Evolutionary conservation across 2,113 vertebrate species (phyloP), one percentile per base, ranked within the genome.

Genomic region (Oncorhynchus mykiss): DNA sequence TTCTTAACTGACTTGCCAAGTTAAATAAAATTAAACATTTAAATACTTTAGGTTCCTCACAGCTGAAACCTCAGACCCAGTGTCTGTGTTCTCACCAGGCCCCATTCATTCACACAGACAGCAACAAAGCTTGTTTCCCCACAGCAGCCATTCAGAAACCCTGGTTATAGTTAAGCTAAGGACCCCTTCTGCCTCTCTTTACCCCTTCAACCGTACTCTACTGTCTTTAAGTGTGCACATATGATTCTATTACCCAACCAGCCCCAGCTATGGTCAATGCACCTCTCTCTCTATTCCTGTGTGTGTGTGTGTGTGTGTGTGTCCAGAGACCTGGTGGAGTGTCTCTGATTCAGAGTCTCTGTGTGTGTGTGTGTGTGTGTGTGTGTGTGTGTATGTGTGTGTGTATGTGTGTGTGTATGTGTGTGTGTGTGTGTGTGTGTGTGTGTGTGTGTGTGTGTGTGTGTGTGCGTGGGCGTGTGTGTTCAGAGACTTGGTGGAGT

Each of bases 231-330:
- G 67, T 77, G 78, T 80, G 82, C 75, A 34, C 78, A 76, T 71
- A 74, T 83, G 87, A 45, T 45, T 45, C 8, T 11, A 45, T 88
- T 72, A 80, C 78, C 67, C 66, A 76, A 71, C 71, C 70, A 80
- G 67, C 76, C 70, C 72, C 39, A 64, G 76, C 77, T 31, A 71
- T 72, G 39, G 82, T 86, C 85, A 83, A 86, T 81, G 65, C 77
- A 31, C 49, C 18, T 73, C 65, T 71, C 72, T 18, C 67, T 74
- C 18, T 25, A 34, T 57, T 39, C 39, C 39, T 45, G 79, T 76
- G 48, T 78, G 77, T 45, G 39, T 9, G 39, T 11, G 39, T 39
- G 39, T 9, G 39, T n/a, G 20, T 16, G 25, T 25, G n/a, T 24
- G 59, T 57, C 7, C 8, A 8, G 60, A 24, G 60, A 12, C 60